Evolutionary conservation across 2,113 vertebrate genomes (phyloP), one percentile per base, ranked within the genome.

Genomic region (Mesoclemmys tuberculata): DNA sequence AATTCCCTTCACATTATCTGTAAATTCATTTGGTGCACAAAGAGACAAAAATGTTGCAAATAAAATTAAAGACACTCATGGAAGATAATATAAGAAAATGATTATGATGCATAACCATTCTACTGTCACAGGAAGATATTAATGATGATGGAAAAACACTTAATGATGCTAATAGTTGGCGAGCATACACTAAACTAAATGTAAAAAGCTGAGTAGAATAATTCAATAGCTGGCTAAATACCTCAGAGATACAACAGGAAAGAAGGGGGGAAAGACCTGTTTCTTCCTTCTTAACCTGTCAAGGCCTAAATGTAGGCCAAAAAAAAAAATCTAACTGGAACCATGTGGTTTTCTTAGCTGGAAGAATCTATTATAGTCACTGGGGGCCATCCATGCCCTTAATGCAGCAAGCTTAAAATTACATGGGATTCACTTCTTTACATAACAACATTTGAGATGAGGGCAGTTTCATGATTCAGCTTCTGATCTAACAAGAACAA

Each of bases 31-130:
- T 85, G 35, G 22, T 92, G 79, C 5, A 0, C 61, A 19, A 78
- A 89, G 89, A 90, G n/a, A 78, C 24, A 80, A 82, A 93, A 93
- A 86, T 90, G 29, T 75, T 90, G 75, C 48, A 96, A 90, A 87
- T 84, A 93, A 86, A 96, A 87, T 83, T 71, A 61, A 88, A n/a
- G 9, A 61, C 46, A 92, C 58, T 52, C 55, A 46, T 90, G 46
- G 16, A 87, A 77, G 93, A 79, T 80, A 8, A 87, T 79, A 8
- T 89, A 80, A 93, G 54, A 81, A 85, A 87, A 52, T 71, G 75
- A 77, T 91, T 88, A 80, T 55, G 35, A 82, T 82, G 7, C 55
- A 22, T 80, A 90, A 52, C 51, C 89, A 35, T 87, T 87, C 49
- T 85, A 38, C 11, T 84, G 6, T 88, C n/a, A 51, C n/a, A 85